Evolutionary conservation across 2,113 vertebrate species (phyloP).

Genomic region (Amia ocellicauda): DNA sequence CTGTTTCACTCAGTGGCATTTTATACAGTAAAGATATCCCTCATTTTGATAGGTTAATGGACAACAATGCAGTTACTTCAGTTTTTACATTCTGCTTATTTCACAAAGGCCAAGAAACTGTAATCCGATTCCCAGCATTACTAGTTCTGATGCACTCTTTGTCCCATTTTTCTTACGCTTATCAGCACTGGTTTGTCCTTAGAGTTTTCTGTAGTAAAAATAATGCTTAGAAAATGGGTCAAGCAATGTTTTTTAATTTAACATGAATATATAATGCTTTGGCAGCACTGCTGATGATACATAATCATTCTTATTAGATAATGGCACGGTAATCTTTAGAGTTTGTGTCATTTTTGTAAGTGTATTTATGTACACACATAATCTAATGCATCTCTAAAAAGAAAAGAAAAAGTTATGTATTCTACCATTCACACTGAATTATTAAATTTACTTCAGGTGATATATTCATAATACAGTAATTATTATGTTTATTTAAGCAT

Average conservation of each 20-base stretch:
- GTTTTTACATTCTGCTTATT: conserved; percentile 42
- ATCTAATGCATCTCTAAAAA: too few species aligned
- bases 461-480: too few species aligned
- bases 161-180: conserved; percentile 28
- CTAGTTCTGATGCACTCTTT: conserved; percentile 29
- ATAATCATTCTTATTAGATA: too few species aligned
- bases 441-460: too few species aligned
- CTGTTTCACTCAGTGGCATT: conserved; percentile 47
- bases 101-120: conserved; percentile 27
- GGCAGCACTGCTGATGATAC: neutral
- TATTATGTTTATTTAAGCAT: too few species aligned
- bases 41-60: neutral
- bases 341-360: too few species aligned
- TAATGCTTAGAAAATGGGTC: conserved; percentile 53
- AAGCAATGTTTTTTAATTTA: conserved; percentile 36
- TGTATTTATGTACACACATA: too few species aligned
- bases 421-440: too few species aligned
- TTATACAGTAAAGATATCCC: conserved; percentile 11
- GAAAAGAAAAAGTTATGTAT: too few species aligned
- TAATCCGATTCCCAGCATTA: conserved; percentile 36
- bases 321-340: too few species aligned
- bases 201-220: conserved; percentile 40
- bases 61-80: conserved; percentile 16
- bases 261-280: conserved; percentile 26
- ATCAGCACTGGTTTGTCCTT: conserved; percentile 35